Evolutionary conservation across 53 echinoderm and acorn worm genomes (phyloP), one percentile per base, ranked within the genome.

Genomic region (Temnopleurus reevesii): DNA sequence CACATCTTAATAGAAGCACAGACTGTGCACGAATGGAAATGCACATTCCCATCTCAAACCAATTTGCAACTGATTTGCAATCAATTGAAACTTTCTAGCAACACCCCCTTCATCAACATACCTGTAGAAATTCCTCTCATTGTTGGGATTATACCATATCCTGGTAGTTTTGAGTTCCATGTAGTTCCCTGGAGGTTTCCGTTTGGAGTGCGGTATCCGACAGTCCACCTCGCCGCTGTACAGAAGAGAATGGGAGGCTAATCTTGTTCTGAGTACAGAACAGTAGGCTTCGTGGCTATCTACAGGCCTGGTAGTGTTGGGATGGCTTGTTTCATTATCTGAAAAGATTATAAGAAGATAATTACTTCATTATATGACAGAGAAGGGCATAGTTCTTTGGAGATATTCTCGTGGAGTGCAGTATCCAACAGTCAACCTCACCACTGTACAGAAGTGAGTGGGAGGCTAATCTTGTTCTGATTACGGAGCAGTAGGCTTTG

Each of bases 211-310:
- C 9, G 84, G 59, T 49, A 28, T 57, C 56, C 92, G 80, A 56
- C 96, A 96, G 58, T 96, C 96, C 7, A 96, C 96, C 57, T 96
- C 96, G 1, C 96, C 96, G 25, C 91, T 91, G 81, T 93, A 96
- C 26, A 96, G 89, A 59, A 96, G 63, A 5, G 89, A 84, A 47
- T 93, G 93, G 3, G 76, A 89, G 25, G 81, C 90, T 18, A 96
- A 84, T 19, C 89, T 85, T 24, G 93, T 93, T 1, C 92, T 89
- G 4, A 95, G 80, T 26, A 96, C 96, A 15, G 77, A 90, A 57
- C 94, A 96, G 76, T 86, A 96, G 43, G 93, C 96, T 55, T 96
- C 96, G 63, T 91, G 56, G 89, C 91, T 96, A 66, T 96, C 90
- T 38, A 96, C 96, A 58, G 96, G 93, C 36, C 46, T 77, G 29